Evolutionary conservation across 2,113 vertebrate species (phyloP), one percentile per base, ranked within the genome.

Genomic region (Xyrauchen texanus): DNA sequence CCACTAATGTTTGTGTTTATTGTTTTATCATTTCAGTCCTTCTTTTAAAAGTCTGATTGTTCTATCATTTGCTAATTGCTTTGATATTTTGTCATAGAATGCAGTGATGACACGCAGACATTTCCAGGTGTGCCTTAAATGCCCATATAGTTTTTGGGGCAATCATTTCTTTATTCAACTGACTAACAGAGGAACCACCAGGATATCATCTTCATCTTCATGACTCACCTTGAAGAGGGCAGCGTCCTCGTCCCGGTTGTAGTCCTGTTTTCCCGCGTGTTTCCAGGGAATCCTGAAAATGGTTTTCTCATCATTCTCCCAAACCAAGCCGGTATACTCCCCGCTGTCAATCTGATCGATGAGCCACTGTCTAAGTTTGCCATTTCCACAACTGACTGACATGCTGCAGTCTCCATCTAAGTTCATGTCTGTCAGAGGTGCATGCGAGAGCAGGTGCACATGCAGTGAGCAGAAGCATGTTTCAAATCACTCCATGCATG

Each of bases 261-360:
- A 99, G 92, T 99, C 98, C 83, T 99, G 97, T 82, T 99, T 99
- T 78, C 98, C 97, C 0, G 98, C 97, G 3, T 99, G 97, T 86
- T 99, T 99, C 97, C 97, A 99, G 0, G 98, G 98, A 87, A 99
- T 98, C 88, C 97, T 95, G 84, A 99, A 99, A 88, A 99, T 94
- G 89, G 86, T 95, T 88, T 96, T 98, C 81, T 98, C 96, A 0
- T 96, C 95, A 8, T 95, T 98, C 88, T 99, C 98, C 98, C 98
- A 99, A 85, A 99, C 93, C 83, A 99, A 91, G 58, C 97, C 98
- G 0, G 95, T 90, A 90, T 99, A 99, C 78, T 94, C 94, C 85
- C 90, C 88, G 15, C 98, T 98, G 93, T 99, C 95, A 82, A 99
- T 99, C 91, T 99, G 98, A 78, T 99, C 97, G 1, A 99, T 99